Conservation (phyloP, 1,140 invertebrate species). For the Hermetia illucens region DNA sequence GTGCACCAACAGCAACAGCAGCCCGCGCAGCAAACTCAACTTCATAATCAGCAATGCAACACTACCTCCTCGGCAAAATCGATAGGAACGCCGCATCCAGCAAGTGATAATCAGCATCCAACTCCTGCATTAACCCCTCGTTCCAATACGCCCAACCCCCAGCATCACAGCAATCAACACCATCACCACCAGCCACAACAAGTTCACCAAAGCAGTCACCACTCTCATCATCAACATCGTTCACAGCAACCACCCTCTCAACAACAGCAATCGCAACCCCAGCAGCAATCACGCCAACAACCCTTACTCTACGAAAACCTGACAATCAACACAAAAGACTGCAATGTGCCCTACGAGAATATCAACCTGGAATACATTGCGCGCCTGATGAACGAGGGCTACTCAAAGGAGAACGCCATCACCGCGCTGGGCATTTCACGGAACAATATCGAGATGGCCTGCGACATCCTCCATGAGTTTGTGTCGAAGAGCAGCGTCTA, state of each 20-base stretch:
- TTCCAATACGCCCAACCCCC: no score
- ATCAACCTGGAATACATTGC: constrained; percentile 84
- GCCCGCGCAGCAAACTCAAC: no score
- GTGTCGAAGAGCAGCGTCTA: constrained; percentile 33
- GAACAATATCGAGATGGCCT: constrained; percentile 88
- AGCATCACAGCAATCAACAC: no score
- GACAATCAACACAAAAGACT: constrained; percentile 31
- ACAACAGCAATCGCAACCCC: constrained; percentile 3
- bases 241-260: constrained; percentile 6
- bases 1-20: constrained; percentile 7
- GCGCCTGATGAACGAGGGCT: constrained; percentile 73
- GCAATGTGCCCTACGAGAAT: constrained; percentile 61
- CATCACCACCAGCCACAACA: constrained; percentile 4
- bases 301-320: constrained; percentile 28
- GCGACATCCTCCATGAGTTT: constrained; percentile 89
- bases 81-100: no score
- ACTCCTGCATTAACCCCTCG: no score
- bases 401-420: constrained; percentile 77
- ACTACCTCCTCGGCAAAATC: no score
- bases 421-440: constrained; percentile 78
- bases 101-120: no score
- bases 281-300: constrained; percentile 8
- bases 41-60: no score
- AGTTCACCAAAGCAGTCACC: background rate
- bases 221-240: constrained; percentile 5